Conservation (phyloP, 2,113 vertebrate genomes). For the Vulpes ferrilata region DNA sequence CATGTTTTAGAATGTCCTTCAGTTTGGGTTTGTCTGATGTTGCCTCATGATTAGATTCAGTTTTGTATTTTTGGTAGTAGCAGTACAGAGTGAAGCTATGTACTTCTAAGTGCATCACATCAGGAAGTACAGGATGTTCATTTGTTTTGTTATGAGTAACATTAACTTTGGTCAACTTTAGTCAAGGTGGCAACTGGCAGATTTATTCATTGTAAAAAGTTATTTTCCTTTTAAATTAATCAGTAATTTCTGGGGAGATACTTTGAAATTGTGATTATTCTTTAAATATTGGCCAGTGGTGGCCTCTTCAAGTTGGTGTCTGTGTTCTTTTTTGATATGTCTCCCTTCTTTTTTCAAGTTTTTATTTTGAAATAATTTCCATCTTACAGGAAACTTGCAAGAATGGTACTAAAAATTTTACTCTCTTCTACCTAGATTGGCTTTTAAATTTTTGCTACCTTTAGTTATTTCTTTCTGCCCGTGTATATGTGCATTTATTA, state of each 20-base stretch:
- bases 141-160: background rate
- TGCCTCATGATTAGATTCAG: constrained; percentile 2
- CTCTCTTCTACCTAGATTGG: background rate
- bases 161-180: constrained; percentile 34
- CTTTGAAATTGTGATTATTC: constrained; percentile 4
- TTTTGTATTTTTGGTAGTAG: background rate
- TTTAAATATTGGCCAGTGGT: background rate
- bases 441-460: constrained; percentile 14
- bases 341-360: background rate
- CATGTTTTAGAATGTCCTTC: constrained; percentile 11
- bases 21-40: background rate
- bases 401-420: background rate
- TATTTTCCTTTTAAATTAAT: background rate
- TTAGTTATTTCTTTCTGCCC: background rate
- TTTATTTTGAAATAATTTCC: constrained; percentile 54
- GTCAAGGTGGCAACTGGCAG: background rate
- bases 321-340: constrained; percentile 5
- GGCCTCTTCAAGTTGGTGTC: background rate
- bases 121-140: background rate
- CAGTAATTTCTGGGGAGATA: background rate
- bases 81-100: background rate
- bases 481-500: background rate
- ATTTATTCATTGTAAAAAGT: background rate
- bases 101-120: background rate
- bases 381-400: constrained; percentile 31